These are phyloP conservation scores for Leptothorax acervorum DNA, from an alignment of 2,888 invertebrate species.

Conservation along the genomic window DNA sequence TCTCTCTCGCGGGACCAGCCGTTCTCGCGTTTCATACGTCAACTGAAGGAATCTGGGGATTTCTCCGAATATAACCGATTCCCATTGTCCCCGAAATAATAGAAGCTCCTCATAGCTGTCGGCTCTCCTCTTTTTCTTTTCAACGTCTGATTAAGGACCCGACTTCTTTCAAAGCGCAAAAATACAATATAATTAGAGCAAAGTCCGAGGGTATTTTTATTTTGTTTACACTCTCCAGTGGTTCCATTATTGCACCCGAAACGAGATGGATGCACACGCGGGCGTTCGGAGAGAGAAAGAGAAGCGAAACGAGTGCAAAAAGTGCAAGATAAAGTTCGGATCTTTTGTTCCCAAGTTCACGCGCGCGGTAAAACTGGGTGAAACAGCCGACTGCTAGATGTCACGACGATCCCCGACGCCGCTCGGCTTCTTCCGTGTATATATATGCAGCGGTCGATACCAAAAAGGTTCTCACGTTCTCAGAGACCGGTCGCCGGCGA, in stretches of 20 bases:
- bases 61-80: not conserved
- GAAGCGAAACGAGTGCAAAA: not conserved
- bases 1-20: not conserved
- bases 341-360: not conserved
- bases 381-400: not conserved
- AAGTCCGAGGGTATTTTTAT: too few species aligned
- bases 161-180: too few species aligned
- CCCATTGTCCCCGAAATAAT: too few species aligned
- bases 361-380: not conserved
- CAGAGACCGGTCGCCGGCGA: constrained; percentile 36
- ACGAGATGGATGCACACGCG: too few species aligned
- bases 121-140: too few species aligned
- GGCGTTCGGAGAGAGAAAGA: too few species aligned
- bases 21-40: not conserved
- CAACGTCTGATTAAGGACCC: too few species aligned
- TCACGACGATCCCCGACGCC: not conserved
- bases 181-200: too few species aligned
- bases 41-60: not conserved
- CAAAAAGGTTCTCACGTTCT: not conserved
- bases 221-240: too few species aligned
- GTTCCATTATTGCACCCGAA: too few species aligned
- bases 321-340: not conserved
- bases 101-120: too few species aligned
- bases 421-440: not conserved
- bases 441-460: constrained; percentile 31